Percentiles rank a stretch among this genome's conserved stretches.
Evolutionary conservation across 2,797 vertebrate genomes (phyloP).

Genomic region (Bryconaethiops microstoma): DNA sequence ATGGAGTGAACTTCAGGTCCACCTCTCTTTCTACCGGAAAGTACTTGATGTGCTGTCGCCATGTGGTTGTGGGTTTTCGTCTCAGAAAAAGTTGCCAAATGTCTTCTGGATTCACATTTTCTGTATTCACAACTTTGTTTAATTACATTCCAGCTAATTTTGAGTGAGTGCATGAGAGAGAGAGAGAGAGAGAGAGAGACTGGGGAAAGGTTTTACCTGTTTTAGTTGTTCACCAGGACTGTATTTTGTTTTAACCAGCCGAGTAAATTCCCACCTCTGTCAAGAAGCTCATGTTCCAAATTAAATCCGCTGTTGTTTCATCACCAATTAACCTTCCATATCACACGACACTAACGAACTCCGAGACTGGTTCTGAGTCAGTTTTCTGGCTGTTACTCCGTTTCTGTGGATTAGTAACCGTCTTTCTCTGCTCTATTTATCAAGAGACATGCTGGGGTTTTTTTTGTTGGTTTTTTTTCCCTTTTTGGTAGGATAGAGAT

Average conservation of each 20-base stretch:
- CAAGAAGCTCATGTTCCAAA: slow-evolving; percentile 1
- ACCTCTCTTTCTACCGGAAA: background rate
- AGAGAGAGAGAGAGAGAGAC: background rate
- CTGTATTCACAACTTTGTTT: background rate
- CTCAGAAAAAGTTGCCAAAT: background rate
- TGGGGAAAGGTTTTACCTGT: background rate
- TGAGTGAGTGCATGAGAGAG: background rate
- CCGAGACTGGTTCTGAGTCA: slow-evolving; percentile 60
- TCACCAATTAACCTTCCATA: background rate
- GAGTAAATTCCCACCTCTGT: background rate
- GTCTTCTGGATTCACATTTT: background rate
- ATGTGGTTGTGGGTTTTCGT: background rate
- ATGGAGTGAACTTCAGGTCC: background rate
- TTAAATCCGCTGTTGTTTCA: background rate
- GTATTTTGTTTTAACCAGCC: background rate
- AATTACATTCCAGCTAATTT: slow-evolving; percentile 5
- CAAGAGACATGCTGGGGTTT: slow-evolving; percentile 46
- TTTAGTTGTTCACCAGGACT: slow-evolving; percentile 10
- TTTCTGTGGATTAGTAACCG: slow-evolving; percentile 55
- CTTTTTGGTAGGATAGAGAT: slow-evolving; percentile 41
- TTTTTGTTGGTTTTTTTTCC: too few relatives aligned
- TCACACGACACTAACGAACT: slow-evolving; percentile 23
- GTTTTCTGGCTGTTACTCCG: slow-evolving; percentile 61
- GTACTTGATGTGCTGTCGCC: background rate
- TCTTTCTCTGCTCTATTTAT: slow-evolving; percentile 54